phyloP scores from a whole-genome alignment of 2,113 vertebrate species.

The Haliaeetus leucogaster region DNA sequence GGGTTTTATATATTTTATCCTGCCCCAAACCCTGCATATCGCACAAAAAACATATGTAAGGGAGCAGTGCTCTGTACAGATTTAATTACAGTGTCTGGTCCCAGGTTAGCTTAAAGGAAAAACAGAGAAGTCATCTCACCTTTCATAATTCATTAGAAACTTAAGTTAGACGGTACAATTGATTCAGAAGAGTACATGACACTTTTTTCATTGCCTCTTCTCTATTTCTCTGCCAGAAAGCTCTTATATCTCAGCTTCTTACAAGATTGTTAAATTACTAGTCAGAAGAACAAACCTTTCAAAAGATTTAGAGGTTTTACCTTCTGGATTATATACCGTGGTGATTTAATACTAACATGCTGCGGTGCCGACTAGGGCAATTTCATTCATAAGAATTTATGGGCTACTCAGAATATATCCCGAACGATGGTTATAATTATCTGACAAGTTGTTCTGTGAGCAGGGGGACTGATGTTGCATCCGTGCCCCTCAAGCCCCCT shows the following conservation, averaged over 20 bases:
- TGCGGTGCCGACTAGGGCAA: neutral
- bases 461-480: neutral
- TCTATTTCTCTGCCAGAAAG: slow-evolving; percentile 27
- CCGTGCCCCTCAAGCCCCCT: accelerated
- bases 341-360: neutral
- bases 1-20: neutral
- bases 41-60: neutral
- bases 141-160: slow-evolving; percentile 27
- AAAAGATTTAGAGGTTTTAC: slow-evolving; percentile 10
- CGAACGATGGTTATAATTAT: neutral
- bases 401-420: neutral
- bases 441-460: neutral
- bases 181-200: neutral
- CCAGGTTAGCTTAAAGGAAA: neutral
- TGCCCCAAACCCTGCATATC: neutral
- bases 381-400: slow-evolving; percentile 10
- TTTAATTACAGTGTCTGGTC: neutral
- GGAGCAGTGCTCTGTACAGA: neutral
- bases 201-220: neutral
- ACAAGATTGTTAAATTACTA: slow-evolving; percentile 1
- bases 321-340: neutral
- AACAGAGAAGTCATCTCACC: neutral
- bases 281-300: slow-evolving; percentile 14
- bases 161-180: neutral
- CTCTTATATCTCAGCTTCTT: slow-evolving; percentile 2